Conservation (phyloP, 2,113 vertebrate species). For the Grallaria varia region DNA sequence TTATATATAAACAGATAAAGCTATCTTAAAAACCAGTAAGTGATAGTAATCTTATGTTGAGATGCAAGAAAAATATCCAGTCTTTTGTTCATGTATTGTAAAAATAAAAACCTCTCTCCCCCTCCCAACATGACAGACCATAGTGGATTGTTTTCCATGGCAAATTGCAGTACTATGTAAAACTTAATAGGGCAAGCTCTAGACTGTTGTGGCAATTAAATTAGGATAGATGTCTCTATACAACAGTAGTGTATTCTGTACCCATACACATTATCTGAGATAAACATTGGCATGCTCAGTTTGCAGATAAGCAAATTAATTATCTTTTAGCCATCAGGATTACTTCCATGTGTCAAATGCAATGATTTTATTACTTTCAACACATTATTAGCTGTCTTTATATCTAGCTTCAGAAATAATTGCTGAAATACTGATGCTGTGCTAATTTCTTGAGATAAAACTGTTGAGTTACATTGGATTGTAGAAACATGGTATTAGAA, state of each 20-base stretch:
- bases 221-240: not conserved
- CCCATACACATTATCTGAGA: not conserved
- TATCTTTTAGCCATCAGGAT: not conserved
- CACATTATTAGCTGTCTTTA: not conserved
- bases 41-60: rapidly evolving
- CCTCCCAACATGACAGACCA: not conserved
- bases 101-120: not conserved
- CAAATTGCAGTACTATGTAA: not conserved
- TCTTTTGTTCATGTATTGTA: not conserved
- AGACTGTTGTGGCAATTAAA: not conserved
- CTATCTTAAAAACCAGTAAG: not conserved
- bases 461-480: not conserved
- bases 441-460: not conserved
- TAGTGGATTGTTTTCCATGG: not conserved
- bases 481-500: not conserved
- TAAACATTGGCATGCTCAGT: not conserved
- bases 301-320: not conserved
- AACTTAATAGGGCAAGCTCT: not conserved
- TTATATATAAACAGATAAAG: not conserved
- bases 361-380: not conserved
- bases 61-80: rapidly evolving
- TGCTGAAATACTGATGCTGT: not conserved
- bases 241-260: not conserved
- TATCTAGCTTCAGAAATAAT: not conserved
- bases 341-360: not conserved